These are phyloP conservation scores for Semicossyphus pulcher DNA, from an alignment of 2,113 vertebrate genomes.

Conservation along the genomic window DNA sequence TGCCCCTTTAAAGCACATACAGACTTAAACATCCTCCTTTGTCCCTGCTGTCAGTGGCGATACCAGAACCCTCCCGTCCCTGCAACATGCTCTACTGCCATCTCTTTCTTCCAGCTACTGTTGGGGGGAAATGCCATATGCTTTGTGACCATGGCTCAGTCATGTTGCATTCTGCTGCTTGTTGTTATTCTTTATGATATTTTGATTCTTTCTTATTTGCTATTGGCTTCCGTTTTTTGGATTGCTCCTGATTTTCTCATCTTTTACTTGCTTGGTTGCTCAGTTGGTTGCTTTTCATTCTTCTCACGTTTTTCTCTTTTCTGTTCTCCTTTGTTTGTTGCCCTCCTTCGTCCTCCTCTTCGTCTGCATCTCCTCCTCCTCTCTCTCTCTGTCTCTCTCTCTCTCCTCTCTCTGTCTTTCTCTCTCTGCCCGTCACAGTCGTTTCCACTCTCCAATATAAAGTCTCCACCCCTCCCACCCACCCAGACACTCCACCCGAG, in stretches of 20 bases:
- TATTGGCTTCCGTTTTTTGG: slow-evolving; percentile 75
- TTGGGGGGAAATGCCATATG: slow-evolving; percentile 75
- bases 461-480: slow-evolving; percentile 82
- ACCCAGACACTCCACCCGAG: slow-evolving; percentile 85
- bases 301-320: slow-evolving; percentile 84
- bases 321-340: slow-evolving; percentile 82
- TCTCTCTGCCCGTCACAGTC: slow-evolving; percentile 81
- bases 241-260: slow-evolving; percentile 80
- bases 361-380: slow-evolving; percentile 68
- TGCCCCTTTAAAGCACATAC: slow-evolving; percentile 61
- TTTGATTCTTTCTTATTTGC: slow-evolving; percentile 80
- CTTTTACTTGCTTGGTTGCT: slow-evolving; percentile 78
- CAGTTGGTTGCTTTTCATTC: slow-evolving; percentile 82
- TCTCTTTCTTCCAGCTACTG: slow-evolving; percentile 78
- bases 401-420: slow-evolving; percentile 58
- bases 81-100: slow-evolving; percentile 79
- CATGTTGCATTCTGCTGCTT: slow-evolving; percentile 81
- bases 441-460: slow-evolving; percentile 88
- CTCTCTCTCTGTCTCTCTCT: slow-evolving; percentile 37
- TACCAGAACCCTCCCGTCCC: slow-evolving; percentile 54
- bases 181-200: slow-evolving; percentile 76
- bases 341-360: slow-evolving; percentile 73
- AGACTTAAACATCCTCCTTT: slow-evolving; percentile 71
- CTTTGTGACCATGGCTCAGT: slow-evolving; percentile 74
- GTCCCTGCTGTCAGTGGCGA: slow-evolving; percentile 64